These are phyloP conservation scores for Crenuchus spilurus DNA, from an alignment of 2,797 vertebrate species.

Conservation along the genomic window DNA sequence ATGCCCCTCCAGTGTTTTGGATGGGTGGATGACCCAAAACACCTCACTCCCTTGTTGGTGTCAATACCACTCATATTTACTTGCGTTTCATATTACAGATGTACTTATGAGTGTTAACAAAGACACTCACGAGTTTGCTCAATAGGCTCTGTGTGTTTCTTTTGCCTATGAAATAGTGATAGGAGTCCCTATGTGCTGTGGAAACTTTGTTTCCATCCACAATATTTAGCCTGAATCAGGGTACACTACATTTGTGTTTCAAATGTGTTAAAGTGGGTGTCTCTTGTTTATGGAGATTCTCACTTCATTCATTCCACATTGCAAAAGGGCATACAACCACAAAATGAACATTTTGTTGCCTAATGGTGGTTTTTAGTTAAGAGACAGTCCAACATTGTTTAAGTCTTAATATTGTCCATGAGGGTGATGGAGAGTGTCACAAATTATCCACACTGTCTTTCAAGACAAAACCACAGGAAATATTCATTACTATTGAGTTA, in stretches of 20 bases:
- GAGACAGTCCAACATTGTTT: slow-evolving; percentile 65
- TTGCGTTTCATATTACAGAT: neutral
- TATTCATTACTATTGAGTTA: slow-evolving; percentile 69
- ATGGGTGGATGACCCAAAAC: too few relatives aligned
- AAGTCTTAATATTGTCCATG: slow-evolving; percentile 54
- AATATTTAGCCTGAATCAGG: slow-evolving; percentile 32
- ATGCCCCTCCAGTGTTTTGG: too few relatives aligned
- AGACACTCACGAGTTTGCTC: neutral
- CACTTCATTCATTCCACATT: slow-evolving; percentile 30
- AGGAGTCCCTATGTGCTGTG: neutral
- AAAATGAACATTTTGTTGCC: slow-evolving; percentile 40
- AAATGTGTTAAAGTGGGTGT: slow-evolving; percentile 29
- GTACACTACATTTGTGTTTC: slow-evolving; percentile 34
- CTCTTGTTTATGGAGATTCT: slow-evolving; percentile 34
- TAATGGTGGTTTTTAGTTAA: slow-evolving; percentile 43
- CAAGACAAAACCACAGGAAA: slow-evolving; percentile 57
- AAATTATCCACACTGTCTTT: slow-evolving; percentile 56
- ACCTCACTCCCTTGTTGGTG: too few relatives aligned
- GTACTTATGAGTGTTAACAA: neutral
- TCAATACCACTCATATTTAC: too few relatives aligned
- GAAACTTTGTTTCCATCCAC: slow-evolving; percentile 26
- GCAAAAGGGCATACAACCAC: slow-evolving; percentile 32
- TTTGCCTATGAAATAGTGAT: slow-evolving; percentile 2
- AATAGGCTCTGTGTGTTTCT: neutral
- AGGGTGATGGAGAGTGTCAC: slow-evolving; percentile 56